Evolutionary conservation across 2,888 invertebrate species (phyloP).

Genomic region (Molorchus minor): DNA sequence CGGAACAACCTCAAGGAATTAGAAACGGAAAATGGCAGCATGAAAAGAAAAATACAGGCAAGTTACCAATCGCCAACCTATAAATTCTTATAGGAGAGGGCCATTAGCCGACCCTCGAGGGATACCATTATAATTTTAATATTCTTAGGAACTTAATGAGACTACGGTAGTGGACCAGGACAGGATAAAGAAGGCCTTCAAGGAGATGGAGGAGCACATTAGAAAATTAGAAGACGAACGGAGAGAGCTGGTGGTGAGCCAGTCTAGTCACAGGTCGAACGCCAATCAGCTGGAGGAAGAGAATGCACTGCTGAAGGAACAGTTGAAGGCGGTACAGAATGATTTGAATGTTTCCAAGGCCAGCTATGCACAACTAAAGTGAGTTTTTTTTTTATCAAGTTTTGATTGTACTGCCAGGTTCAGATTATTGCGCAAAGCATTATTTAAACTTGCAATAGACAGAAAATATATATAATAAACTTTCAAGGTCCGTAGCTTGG

Average conservation of each 20-base stretch:
- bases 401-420: no score
- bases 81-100: no score
- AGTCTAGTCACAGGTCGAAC: constrained; percentile 65
- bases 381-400: no score
- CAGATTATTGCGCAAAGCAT: no score
- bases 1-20: constrained; percentile 67
- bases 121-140: constrained; percentile 17
- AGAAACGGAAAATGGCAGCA: constrained; percentile 69
- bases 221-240: constrained; percentile 67
- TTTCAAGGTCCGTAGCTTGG: no score
- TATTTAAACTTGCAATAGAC: no score
- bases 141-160: constrained; percentile 39
- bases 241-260: constrained; percentile 65
- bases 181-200: constrained; percentile 63
- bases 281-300: constrained; percentile 67
- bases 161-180: constrained; percentile 54
- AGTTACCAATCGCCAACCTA: constrained; percentile 20
- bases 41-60: constrained; percentile 68
- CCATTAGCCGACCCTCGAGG: no score
- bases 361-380: constrained; percentile 70
- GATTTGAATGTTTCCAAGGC: constrained; percentile 67
- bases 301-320: constrained; percentile 65
- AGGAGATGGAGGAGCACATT: constrained; percentile 65
- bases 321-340: constrained; percentile 63
- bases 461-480: no score